These are phyloP conservation scores for Arctopsyche grandis DNA, from an alignment of 1,140 invertebrate species.

Conservation along the genomic window DNA sequence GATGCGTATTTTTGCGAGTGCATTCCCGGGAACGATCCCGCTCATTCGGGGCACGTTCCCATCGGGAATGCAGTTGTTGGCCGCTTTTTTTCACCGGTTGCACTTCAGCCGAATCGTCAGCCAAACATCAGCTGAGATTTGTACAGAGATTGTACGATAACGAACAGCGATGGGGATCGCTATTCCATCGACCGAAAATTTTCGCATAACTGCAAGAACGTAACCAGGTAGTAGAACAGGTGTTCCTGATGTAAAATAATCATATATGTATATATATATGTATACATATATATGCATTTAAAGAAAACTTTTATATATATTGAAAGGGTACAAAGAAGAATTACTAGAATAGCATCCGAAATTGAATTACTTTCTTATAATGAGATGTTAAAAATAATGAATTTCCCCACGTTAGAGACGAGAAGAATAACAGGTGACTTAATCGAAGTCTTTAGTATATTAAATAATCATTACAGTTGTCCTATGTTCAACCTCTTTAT, in stretches of 20 bases:
- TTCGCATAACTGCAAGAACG: not conserved
- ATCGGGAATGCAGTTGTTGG: not conserved
- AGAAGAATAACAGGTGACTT: too few species aligned
- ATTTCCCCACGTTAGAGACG: too few species aligned
- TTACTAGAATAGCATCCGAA: too few species aligned
- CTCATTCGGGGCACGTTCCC: slow-evolving; percentile 26
- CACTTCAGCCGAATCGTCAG: not conserved
- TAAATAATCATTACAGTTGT: too few species aligned
- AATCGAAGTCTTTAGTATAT: too few species aligned
- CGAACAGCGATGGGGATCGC: not conserved
- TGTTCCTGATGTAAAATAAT: too few species aligned
- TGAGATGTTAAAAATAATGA: too few species aligned
- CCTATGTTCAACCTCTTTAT: too few species aligned
- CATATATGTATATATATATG: not conserved
- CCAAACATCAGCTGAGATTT: slow-evolving; percentile 13
- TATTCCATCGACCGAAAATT: not conserved
- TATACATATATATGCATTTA: not conserved
- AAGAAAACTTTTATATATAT: too few species aligned
- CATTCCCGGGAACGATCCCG: not conserved
- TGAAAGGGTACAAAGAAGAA: too few species aligned
- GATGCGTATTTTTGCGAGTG: not conserved
- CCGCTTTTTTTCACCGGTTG: slow-evolving; percentile 12
- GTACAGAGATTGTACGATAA: slow-evolving; percentile 25
- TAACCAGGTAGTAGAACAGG: not conserved
- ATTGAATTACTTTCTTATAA: too few species aligned